Evolutionary conservation across 2,113 vertebrate species (phyloP).

Genomic region (Pseudopipra pipra): DNA sequence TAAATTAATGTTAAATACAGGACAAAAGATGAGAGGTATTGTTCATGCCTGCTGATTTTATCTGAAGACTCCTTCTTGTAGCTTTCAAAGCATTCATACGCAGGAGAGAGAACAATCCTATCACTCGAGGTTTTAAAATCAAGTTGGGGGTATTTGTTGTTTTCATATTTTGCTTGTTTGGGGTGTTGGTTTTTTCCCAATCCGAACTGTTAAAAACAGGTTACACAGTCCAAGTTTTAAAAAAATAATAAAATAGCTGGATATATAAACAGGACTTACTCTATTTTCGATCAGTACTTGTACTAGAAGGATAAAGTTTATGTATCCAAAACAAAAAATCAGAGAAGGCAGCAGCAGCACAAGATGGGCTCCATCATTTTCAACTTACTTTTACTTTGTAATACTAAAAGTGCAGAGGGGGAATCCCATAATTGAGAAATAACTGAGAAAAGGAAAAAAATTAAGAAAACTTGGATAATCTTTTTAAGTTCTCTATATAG

Average conservation of each 20-base stretch:
- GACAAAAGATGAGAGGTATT: not conserved
- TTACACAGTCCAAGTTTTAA: not conserved
- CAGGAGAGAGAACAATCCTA: not conserved
- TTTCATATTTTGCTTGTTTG: not conserved
- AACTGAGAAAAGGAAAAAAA: not conserved
- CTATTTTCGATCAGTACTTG: not conserved
- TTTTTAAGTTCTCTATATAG: not conserved
- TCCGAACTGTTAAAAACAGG: not conserved
- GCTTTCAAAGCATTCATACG: not conserved
- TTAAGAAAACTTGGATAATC: not conserved
- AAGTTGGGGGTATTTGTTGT: not conserved
- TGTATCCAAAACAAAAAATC: not conserved
- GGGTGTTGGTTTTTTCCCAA: not conserved
- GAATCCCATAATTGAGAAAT: not conserved
- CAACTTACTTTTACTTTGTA: not conserved
- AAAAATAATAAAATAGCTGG: not conserved
- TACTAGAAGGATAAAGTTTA: not conserved
- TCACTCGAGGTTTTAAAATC: not conserved
- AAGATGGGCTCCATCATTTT: not conserved
- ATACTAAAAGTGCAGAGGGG: not conserved
- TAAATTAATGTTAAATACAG: not conserved
- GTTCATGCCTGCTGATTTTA: not conserved
- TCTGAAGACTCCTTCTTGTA: not conserved
- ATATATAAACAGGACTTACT: not conserved
- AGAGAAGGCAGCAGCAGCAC: not conserved